A percentile compares a stretch with the other conserved stretches of the same genome.
Conservation (phyloP, 2,113 vertebrate genomes). For the Clarias magur region DNA sequence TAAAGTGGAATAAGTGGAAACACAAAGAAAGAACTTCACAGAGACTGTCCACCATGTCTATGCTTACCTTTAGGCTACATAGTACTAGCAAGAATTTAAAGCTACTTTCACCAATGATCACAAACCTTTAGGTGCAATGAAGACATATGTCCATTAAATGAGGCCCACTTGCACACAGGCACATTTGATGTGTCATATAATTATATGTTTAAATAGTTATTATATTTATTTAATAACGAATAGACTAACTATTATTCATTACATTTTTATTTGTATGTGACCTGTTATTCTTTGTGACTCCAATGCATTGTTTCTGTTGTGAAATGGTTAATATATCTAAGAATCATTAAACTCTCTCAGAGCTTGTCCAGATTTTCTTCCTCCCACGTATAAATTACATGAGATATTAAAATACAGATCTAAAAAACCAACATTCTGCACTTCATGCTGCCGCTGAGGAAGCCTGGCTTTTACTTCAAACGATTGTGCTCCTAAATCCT, state of each 20-base stretch:
- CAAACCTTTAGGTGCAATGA: background rate
- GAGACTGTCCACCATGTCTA: no score
- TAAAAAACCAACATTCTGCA: background rate
- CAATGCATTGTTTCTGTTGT: background rate
- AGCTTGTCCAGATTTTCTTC: slow-evolving; percentile 14
- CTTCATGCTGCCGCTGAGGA: background rate
- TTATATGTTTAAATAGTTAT: no score
- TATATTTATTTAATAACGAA: background rate
- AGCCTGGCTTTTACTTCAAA: background rate
- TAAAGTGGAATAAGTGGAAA: no score
- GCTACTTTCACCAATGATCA: background rate
- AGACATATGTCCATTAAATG: background rate
- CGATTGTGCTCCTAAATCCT: background rate
- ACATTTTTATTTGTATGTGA: background rate
- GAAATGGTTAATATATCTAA: background rate
- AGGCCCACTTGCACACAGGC: background rate
- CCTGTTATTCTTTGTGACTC: background rate
- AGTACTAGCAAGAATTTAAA: no score
- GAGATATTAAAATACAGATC: background rate
- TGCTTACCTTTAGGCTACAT: no score
- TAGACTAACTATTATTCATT: background rate
- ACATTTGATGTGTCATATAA: background rate
- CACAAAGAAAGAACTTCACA: no score
- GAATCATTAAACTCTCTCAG: background rate
- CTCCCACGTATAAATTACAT: slow-evolving; percentile 1